Percentiles rank a stretch among this genome's conserved stretches.
Evolutionary conservation across 2,888 invertebrate genomes (phyloP).

Genomic region (Pollenia amentaria): DNA sequence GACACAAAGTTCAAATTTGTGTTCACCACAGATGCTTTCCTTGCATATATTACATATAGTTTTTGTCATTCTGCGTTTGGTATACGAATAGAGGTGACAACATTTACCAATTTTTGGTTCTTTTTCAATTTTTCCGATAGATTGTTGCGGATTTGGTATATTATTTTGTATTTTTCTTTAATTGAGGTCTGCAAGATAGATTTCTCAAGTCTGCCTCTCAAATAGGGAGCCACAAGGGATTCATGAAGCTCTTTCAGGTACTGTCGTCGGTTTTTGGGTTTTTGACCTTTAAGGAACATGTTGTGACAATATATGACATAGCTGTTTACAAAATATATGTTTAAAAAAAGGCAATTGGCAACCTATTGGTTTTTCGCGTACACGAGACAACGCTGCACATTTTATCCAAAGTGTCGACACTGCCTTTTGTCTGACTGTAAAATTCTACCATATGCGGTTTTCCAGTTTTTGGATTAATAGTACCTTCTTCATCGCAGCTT

Average conservation of each 20-base stretch:
- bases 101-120: slow-evolving; percentile 11
- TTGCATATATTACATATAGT: background rate
- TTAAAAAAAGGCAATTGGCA: slow-evolving; percentile 30
- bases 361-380: slow-evolving; percentile 45
- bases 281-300: too few species aligned
- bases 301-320: slow-evolving; percentile 44
- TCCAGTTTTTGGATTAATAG: slow-evolving; percentile 32
- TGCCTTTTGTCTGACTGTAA: slow-evolving; percentile 62
- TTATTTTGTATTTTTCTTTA: slow-evolving; percentile 16
- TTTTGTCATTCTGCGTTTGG: slow-evolving; percentile 14
- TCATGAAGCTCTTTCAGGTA: background rate
- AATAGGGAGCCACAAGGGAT: too few species aligned
- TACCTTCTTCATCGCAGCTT: slow-evolving; percentile 49
- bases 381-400: slow-evolving; percentile 35
- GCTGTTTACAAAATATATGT: slow-evolving; percentile 43
- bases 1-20: background rate
- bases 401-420: slow-evolving; percentile 33
- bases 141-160: slow-evolving; percentile 10
- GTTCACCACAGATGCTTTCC: too few species aligned
- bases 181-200: slow-evolving; percentile 2
- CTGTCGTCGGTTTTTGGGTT: slow-evolving; percentile 5
- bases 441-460: slow-evolving; percentile 40
- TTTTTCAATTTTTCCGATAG: slow-evolving; percentile 1
- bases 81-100: background rate
- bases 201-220: background rate